Evolutionary conservation across 2,113 vertebrate species (phyloP), one percentile per base, ranked within the genome.

Genomic region (Pygoscelis adeliae): DNA sequence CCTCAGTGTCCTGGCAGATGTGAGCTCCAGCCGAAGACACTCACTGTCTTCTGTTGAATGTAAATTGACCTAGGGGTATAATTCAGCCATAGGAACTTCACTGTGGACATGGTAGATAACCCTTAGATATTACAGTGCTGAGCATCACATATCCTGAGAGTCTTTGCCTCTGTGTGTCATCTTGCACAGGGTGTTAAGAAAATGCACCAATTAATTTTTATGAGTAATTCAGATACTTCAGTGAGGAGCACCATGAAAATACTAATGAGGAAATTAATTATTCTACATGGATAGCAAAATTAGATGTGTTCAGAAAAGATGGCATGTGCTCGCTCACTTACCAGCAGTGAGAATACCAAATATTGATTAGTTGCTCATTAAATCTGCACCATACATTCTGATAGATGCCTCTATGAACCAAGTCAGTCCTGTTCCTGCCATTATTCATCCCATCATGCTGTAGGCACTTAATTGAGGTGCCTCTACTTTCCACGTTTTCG

Each of bases 341-440:
- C 77, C 44, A 95, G 77, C 81, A 95, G 58, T 79, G 44, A 95
- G 65, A 95, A 94, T 87, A 95, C 87, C 91, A 94, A 95, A 95
- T 95, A 96, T 96, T 95, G 93, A 96, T 94, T 95, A 94, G 70
- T 72, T 95, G 73, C 82, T 96, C 96, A 93, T 96, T 96, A 96
- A 95, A 93, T 65, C 70, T 89, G 44, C 73, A 94, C 73, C 73
- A 69, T 79, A 89, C 93, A 53, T 87, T 87, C 80, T 96, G 87
- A 91, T 84, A 95, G 87, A 93, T 91, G 82, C 61, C 25, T 90
- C 78, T 96, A 87, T 87, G 77, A 89, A 89, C 84, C 0, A 0
- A 89, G 87, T 91, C 78, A 85, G 81, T 95, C 58, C 69, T 94
- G 13, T 61, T 94, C 38, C 77, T 94, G 84, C 56, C 40, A 56